Evolutionary conservation across 92 coral and sea anemone genomes (phyloP).

Genomic region (Metridium senile): DNA sequence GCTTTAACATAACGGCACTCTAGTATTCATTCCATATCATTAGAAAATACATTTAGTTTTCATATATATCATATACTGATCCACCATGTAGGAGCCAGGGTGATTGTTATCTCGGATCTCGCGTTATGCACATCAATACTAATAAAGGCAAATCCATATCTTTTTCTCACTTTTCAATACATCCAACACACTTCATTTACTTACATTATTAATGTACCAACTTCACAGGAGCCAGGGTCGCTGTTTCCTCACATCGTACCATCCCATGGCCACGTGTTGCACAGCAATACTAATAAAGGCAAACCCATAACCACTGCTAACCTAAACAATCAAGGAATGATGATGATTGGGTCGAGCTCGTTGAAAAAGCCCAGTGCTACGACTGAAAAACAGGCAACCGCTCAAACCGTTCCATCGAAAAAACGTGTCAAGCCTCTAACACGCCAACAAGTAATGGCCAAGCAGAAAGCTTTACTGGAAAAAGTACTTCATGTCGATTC

Average conservation of each 20-base stretch:
- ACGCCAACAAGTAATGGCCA: constrained; percentile 39
- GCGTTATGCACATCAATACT: no score
- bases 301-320: constrained; percentile 16
- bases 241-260: constrained; percentile 27
- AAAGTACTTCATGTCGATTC: constrained; percentile 49
- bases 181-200: neutral
- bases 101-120: no score
- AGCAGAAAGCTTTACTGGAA: constrained; percentile 57
- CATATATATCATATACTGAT: no score
- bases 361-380: neutral
- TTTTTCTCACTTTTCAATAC: no score
- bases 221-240: constrained; percentile 38
- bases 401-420: constrained; percentile 8
- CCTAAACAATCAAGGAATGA: constrained; percentile 5
- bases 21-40: no score
- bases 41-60: no score
- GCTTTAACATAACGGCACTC: no score
- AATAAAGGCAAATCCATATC: no score
- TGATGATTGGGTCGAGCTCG: constrained; percentile 47
- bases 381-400: neutral
- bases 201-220: neutral
- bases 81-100: no score
- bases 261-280: constrained; percentile 16
- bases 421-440: constrained; percentile 57
- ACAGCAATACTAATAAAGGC: neutral